Conservation (phyloP, 2,888 invertebrate species). For the Oligia fasciuncula region DNA sequence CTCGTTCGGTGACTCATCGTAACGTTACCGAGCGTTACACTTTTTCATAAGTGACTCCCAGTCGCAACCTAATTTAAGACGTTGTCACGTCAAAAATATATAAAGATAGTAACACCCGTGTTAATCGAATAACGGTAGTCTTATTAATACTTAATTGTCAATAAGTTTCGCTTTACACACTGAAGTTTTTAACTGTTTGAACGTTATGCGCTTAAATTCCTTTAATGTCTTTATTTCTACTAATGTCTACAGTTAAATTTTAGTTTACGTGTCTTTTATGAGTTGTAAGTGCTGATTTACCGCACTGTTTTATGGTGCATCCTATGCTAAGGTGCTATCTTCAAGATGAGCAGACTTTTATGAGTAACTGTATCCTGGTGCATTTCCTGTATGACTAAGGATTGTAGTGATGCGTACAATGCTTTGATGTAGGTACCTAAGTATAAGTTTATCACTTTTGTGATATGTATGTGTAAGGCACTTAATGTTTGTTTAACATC, state of each 20-base stretch:
- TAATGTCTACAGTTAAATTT: constrained; percentile 9
- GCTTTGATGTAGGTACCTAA: constrained; percentile 15
- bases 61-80: no score
- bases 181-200: constrained; percentile 38
- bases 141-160: constrained; percentile 42
- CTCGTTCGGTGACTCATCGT: no score
- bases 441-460: constrained; percentile 10
- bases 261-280: constrained; percentile 14
- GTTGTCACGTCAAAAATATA: no score
- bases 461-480: constrained; percentile 19
- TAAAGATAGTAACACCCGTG: constrained; percentile 38
- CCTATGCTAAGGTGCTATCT: background rate
- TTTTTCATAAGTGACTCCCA: no score
- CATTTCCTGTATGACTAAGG: constrained; percentile 21
- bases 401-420: background rate
- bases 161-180: constrained; percentile 34
- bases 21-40: no score
- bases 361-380: constrained; percentile 21
- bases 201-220: constrained; percentile 5
- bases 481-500: constrained; percentile 40
- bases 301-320: constrained; percentile 7
- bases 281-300: constrained; percentile 30
- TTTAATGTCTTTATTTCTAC: constrained; percentile 32
- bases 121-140: constrained; percentile 56
- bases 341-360: constrained; percentile 31